Conservation (phyloP, 2,113 vertebrate species). For the Dasyurus viverrinus region DNA sequence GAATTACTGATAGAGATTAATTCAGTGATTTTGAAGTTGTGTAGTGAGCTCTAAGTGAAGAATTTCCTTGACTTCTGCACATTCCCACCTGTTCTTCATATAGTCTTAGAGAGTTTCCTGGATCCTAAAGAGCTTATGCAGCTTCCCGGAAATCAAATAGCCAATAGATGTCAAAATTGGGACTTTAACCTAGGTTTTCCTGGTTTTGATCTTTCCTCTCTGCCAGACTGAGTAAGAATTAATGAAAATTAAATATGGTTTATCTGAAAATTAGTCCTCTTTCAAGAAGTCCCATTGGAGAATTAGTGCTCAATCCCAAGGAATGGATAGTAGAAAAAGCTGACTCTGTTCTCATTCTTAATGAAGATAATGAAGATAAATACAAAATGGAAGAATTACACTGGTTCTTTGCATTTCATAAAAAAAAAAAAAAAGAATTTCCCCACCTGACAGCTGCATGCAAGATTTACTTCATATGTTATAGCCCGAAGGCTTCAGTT, state of each 20-base stretch:
- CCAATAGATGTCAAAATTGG: background rate
- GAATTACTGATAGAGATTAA: background rate
- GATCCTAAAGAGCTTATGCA: background rate
- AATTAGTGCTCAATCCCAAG: too few species aligned
- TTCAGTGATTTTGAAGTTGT: background rate
- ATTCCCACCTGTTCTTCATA: background rate
- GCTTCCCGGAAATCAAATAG: background rate
- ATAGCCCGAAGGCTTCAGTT: background rate
- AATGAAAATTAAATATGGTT: background rate
- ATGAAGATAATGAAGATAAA: background rate
- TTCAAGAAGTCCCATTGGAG: background rate
- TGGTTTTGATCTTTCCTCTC: background rate
- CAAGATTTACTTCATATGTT: background rate
- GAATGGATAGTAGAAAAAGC: background rate
- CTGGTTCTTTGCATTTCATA: background rate
- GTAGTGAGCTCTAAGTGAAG: background rate
- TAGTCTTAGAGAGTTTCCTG: background rate
- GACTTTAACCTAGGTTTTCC: background rate
- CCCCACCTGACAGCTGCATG: background rate
- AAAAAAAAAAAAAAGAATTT: background rate
- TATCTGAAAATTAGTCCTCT: constrained; percentile 9
- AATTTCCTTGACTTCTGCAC: background rate
- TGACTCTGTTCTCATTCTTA: background rate
- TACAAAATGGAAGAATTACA: background rate
- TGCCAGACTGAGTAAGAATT: background rate